phyloP scores from a whole-genome alignment of 2,113 vertebrate species.

The Paratilapia polleni region DNA sequence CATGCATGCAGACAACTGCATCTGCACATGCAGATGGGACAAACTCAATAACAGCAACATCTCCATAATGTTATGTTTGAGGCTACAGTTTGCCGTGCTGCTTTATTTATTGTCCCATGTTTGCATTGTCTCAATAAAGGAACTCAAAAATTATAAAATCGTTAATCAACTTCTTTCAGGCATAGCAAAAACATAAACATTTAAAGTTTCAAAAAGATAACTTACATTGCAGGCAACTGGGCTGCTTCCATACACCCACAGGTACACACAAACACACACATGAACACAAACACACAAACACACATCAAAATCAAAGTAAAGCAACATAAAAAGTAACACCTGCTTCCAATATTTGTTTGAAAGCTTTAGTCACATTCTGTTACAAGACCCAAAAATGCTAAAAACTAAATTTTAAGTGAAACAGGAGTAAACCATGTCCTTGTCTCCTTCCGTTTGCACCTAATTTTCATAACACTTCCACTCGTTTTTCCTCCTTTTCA shows the following conservation, averaged over 20 bases:
- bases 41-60: background rate
- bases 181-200: background rate
- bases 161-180: background rate
- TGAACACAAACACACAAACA: background rate
- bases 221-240: background rate
- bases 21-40: background rate
- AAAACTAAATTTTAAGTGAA: constrained; percentile 36
- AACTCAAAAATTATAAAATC: background rate
- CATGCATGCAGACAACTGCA: background rate
- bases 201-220: constrained; percentile 11
- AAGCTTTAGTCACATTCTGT: constrained; percentile 27
- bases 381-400: constrained; percentile 1
- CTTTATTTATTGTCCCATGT: background rate
- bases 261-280: background rate
- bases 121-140: background rate
- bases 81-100: background rate
- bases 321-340: background rate
- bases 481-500: constrained; percentile 30
- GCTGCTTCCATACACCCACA: constrained; percentile 9
- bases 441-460: constrained; percentile 7
- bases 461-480: constrained; percentile 12
- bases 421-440: constrained; percentile 6
- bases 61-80: background rate
- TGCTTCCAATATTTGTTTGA: constrained; percentile 14
- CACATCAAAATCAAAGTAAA: background rate